Base-by-base conservation (phyloP, 2,888 invertebrate species). In the Acronicta psi region DNA sequence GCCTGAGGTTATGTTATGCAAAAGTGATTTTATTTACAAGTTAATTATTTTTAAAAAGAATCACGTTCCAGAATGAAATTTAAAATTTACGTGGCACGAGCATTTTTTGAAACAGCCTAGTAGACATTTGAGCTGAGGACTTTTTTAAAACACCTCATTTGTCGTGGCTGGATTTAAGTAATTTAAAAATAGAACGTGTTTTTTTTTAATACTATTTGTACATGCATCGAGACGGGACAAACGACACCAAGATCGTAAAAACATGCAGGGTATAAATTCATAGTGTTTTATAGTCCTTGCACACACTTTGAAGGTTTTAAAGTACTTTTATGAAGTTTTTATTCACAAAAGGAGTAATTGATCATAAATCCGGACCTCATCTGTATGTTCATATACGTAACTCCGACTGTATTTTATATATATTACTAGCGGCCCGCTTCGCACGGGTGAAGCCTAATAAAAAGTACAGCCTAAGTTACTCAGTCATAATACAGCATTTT, bases 11-110 rank as follows among this genome's bases (percentile, higher is more conserved):
- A 42, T 49, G 59, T 59, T 54, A 61, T 63, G 41, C 54, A 69
- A 59, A 73, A 73, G 59, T 75, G 61, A 75, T 71, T 75, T 66
- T 76, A 62, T 73, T 63, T 65, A 75, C 59, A 75, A 64, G 67
- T 77, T 78, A 78, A 78, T 76, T 70, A 74, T 70, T 64, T 70
- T 70, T 59, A 47, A 65, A n/a, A 73, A 75, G 57, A 66, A 72
- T 56, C 47, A 36, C 29, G 45, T 69, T 57, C 44, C 47, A 37
- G 25, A 56, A 56, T 69, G 14, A n/a, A 53, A 51, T 63, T 61
- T 61, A 11, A 45, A 60, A 52, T 45, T 54, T 29, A 29, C 0
- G 13, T 46, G 16, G 17, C 13, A 2, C 25, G 11, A 50, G 16
- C 13, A 5, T 16, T 49, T 45, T 59, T 38, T 13, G 16, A 11